A percentile compares a stretch with the other conserved stretches of the same genome.
Conservation (phyloP, 2,888 invertebrate genomes). For the Rhagium mordax region DNA sequence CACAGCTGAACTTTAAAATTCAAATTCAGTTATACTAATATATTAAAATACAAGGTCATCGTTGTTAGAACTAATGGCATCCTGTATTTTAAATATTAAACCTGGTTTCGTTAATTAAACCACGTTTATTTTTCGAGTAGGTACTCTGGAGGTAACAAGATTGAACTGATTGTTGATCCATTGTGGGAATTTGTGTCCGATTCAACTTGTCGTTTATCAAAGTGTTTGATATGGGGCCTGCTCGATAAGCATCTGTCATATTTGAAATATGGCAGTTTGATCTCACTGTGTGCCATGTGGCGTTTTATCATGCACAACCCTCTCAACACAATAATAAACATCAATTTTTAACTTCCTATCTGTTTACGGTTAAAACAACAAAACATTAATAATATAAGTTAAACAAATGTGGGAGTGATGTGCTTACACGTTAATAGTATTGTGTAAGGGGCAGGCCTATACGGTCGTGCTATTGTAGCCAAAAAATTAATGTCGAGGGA, state of each 20-base stretch:
- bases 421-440: background rate
- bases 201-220: conserved; percentile 14
- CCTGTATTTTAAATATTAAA: too few relatives aligned
- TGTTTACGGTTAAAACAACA: background rate
- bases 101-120: too few relatives aligned
- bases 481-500: too few relatives aligned
- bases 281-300: background rate
- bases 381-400: background rate
- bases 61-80: too few relatives aligned
- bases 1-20: too few relatives aligned
- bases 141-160: background rate
- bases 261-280: conserved; percentile 7
- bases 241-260: conserved; percentile 12
- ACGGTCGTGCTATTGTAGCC: too few relatives aligned
- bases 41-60: too few relatives aligned
- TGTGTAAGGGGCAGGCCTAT: too few relatives aligned
- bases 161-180: background rate
- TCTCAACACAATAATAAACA: conserved; percentile 12
- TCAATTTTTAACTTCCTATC: conserved; percentile 12
- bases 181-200: background rate
- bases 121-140: background rate
- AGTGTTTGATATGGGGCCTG: background rate
- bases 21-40: too few relatives aligned
- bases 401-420: background rate
- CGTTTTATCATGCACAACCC: background rate